Evolutionary conservation across 2,797 vertebrate genomes (phyloP).

Genomic region (Apodemus agrarius): DNA sequence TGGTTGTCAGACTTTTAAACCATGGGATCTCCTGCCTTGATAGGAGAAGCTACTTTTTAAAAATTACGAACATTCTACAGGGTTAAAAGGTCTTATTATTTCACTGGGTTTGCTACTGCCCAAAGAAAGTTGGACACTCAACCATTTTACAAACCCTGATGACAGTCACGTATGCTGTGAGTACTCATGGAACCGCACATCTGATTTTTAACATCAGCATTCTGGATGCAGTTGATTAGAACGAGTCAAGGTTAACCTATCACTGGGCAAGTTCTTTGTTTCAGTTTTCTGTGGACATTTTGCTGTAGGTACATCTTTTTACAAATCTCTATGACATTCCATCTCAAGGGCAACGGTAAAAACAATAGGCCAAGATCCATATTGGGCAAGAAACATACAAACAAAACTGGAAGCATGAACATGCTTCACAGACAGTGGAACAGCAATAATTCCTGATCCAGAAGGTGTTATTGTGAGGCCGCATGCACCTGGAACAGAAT

Average conservation of each 20-base stretch:
- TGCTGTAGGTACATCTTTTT: neutral
- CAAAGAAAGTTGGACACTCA: neutral
- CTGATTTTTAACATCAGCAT: neutral
- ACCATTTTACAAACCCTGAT: constrained; percentile 1
- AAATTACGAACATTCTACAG: constrained; percentile 28
- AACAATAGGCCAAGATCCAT: neutral
- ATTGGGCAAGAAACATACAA: neutral
- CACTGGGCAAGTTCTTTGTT: neutral
- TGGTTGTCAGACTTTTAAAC: neutral
- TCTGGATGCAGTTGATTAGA: neutral
- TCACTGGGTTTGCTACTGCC: neutral
- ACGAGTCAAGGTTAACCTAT: neutral
- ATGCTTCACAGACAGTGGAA: accelerated
- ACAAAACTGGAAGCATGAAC: neutral
- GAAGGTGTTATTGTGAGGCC: neutral
- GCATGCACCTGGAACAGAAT: neutral
- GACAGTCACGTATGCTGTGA: constrained; percentile 17
- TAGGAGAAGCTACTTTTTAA: neutral
- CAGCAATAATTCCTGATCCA: neutral
- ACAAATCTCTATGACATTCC: constrained; percentile 1
- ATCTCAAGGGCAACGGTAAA: neutral
- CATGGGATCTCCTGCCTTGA: neutral
- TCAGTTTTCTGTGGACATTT: constrained; percentile 18
- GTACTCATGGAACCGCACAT: constrained; percentile 12
- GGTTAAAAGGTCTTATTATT: neutral